A percentile compares a stretch with the other conserved stretches of the same genome.
Conservation (phyloP, 2,888 invertebrate species). For the Agriotes lineatus region DNA sequence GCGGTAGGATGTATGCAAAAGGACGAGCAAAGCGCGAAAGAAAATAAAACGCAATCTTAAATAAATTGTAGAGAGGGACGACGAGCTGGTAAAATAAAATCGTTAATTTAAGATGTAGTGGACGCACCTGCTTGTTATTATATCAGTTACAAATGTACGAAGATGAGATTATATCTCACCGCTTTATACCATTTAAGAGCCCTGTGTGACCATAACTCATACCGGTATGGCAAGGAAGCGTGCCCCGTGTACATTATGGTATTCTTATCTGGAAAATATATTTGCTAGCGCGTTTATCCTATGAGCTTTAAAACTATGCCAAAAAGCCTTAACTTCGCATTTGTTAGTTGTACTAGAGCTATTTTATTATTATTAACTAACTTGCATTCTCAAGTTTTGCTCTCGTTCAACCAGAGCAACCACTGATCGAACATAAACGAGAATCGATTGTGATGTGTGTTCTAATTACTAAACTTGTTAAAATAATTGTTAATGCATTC, state of each 20-base stretch:
- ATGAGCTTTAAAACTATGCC: too few species aligned
- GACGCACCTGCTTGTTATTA: conserved; percentile 25
- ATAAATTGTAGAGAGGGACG: conserved; percentile 8
- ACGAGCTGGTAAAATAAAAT: conserved; percentile 16
- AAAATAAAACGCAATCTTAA: conserved; percentile 12
- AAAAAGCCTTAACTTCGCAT: too few species aligned
- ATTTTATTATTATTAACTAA: too few species aligned
- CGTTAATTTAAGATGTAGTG: conserved; percentile 9
- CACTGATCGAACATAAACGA: too few species aligned
- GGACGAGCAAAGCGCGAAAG: background rate
- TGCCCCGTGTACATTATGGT: conserved; percentile 12
- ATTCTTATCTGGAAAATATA: too few species aligned
- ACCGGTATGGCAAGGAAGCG: background rate
- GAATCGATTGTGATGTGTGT: too few species aligned
- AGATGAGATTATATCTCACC: conserved; percentile 23
- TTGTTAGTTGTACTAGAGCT: too few species aligned
- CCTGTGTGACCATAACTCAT: conserved; percentile 8
- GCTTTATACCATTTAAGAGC: conserved; percentile 16
- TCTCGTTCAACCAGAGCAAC: too few species aligned
- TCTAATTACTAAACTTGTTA: too few species aligned
- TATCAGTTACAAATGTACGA: conserved; percentile 11
- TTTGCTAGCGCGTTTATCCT: too few species aligned
- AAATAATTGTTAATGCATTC: too few species aligned
- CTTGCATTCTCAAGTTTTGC: too few species aligned
- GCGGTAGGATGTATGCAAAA: conserved; percentile 2